A percentile compares a stretch with the other conserved stretches of the same genome.
These are phyloP conservation scores for Nephrocerus scutellatus DNA, from an alignment of 2,888 invertebrate species.

Conservation along the genomic window DNA sequence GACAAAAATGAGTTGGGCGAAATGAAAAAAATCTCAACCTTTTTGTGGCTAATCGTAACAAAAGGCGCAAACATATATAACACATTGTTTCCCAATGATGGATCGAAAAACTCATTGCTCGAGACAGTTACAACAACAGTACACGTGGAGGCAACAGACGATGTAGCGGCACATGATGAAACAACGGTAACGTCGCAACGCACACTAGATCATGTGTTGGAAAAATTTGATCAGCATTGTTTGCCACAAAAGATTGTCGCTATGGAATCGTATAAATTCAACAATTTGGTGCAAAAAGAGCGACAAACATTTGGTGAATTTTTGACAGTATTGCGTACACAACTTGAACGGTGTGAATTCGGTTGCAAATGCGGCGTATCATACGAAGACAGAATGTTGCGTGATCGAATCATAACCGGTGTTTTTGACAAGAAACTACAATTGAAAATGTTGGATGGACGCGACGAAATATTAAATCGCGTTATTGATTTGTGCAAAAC, in stretches of 20 bases:
- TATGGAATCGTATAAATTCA: constrained; percentile 20
- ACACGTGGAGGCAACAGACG: background rate
- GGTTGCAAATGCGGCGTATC: constrained; percentile 13
- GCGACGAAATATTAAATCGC: constrained; percentile 11
- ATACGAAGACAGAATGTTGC: constrained; percentile 19
- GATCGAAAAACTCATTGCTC: constrained; percentile 7
- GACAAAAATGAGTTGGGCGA: background rate
- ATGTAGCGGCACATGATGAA: background rate
- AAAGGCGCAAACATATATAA: constrained; percentile 11
- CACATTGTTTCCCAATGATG: constrained; percentile 15
- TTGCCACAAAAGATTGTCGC: constrained; percentile 11
- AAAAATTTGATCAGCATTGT: constrained; percentile 16
- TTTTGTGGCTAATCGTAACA: constrained; percentile 14
- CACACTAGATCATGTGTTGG: constrained; percentile 12
- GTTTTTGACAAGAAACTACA: constrained; percentile 18
- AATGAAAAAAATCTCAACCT: constrained; percentile 4
- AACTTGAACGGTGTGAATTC: constrained; percentile 16
- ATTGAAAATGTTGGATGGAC: constrained; percentile 15
- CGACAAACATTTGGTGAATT: constrained; percentile 16
- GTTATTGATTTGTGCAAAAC: constrained; percentile 17
- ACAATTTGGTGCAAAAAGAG: constrained; percentile 17
- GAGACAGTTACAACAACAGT: constrained; percentile 1
- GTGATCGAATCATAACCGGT: constrained; percentile 18
- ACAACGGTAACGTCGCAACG: background rate
- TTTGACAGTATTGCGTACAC: constrained; percentile 18